Percentiles rank a stretch among this genome's conserved stretches.
Evolutionary conservation across 1,140 invertebrate species (phyloP).

Genomic region (Drosophila obscura): DNA sequence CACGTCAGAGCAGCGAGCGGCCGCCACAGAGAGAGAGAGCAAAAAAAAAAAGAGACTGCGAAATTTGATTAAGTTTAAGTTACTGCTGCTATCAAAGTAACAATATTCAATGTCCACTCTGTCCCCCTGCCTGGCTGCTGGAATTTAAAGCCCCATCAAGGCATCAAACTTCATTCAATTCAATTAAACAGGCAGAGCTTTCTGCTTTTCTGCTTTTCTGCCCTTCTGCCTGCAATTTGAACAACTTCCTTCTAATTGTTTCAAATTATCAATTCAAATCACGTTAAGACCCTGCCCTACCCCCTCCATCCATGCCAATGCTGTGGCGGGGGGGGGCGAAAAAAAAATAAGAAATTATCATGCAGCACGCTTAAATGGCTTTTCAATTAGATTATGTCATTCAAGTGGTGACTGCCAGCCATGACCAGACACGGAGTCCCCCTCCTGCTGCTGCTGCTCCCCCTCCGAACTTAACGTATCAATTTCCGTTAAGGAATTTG

Average conservation of each 20-base stretch:
- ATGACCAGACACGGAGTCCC: conserved; percentile 26
- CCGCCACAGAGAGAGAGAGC: not conserved
- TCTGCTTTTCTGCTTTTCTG: no score
- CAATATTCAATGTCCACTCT: no score
- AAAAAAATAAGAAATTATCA: conserved; percentile 67
- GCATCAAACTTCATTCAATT: conserved; percentile 61
- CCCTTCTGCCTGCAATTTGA: not conserved
- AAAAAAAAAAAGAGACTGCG: no score
- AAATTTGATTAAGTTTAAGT: no score
- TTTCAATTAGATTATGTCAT: conserved; percentile 82
- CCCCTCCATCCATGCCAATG: no score
- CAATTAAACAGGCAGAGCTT: conserved; percentile 48
- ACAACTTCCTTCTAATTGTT: conserved; percentile 67
- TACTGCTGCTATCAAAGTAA: no score
- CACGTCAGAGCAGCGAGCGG: conserved; percentile 25
- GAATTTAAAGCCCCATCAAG: not conserved
- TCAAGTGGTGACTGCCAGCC: conserved; percentile 35
- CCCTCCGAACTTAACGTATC: conserved; percentile 62
- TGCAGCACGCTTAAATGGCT: conserved; percentile 80
- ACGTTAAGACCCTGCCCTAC: conserved; percentile 39
- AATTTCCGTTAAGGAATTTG: conserved; percentile 77
- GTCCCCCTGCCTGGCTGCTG: no score
- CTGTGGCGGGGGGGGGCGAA: not conserved
- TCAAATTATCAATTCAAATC: conserved; percentile 80
- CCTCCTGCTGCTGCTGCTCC: not conserved